phyloP scores from a whole-genome alignment of 1,140 invertebrate species.

The Arion vulgaris region DNA sequence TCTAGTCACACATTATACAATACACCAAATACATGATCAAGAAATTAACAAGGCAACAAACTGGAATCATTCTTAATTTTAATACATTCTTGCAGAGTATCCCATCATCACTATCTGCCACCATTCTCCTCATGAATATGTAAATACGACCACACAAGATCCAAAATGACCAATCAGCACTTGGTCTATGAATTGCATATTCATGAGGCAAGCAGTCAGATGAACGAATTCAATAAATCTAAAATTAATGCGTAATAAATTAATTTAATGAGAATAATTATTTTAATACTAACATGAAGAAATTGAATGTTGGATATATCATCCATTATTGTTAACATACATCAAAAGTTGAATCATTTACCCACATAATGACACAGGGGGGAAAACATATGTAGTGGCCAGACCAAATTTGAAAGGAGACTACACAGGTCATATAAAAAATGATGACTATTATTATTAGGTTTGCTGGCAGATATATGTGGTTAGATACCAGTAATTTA shows the following conservation, averaged over 20 bases:
- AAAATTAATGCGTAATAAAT: slow-evolving; percentile 27
- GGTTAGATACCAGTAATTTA: no score
- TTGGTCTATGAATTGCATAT: slow-evolving; percentile 12
- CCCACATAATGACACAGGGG: no score
- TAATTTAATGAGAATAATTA: slow-evolving; percentile 10
- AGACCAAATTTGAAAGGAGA: no score
- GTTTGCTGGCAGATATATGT: no score
- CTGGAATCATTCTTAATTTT: slow-evolving; percentile 7
- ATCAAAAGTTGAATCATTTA: no score
- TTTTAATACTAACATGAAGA: background rate
- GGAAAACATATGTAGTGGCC: no score
- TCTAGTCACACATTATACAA: no score
- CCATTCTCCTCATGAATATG: slow-evolving; percentile 2
- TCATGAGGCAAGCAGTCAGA: slow-evolving; percentile 21
- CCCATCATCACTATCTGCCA: background rate
- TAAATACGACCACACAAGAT: background rate
- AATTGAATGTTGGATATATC: slow-evolving; percentile 15
- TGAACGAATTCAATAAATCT: slow-evolving; percentile 20
- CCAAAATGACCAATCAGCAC: background rate
- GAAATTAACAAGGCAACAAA: background rate
- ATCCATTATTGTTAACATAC: background rate
- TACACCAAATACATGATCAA: no score
- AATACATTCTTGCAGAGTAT: slow-evolving; percentile 26
- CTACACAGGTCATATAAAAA: no score
- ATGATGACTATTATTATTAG: no score